A percentile compares a stretch with the other conserved stretches of the same genome.
Conservation (phyloP, 2,888 invertebrate genomes). For the Chydorus sphaericus region DNA sequence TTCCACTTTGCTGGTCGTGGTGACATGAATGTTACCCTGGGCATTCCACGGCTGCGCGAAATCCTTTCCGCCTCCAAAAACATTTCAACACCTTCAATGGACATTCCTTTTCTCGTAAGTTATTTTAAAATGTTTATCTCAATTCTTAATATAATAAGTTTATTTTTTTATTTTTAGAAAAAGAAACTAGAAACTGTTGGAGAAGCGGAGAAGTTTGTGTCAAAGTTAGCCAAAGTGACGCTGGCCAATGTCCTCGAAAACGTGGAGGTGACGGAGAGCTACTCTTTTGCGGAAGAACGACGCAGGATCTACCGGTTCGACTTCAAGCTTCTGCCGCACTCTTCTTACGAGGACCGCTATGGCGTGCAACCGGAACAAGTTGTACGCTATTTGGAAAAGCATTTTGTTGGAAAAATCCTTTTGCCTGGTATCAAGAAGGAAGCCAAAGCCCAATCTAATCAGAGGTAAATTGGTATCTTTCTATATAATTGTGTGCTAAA, state of each 20-base stretch:
- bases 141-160: too few species aligned
- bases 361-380: constrained; percentile 51
- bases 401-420: constrained; percentile 47
- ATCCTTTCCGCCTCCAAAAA: constrained; percentile 81
- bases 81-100: constrained; percentile 92
- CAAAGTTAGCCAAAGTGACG: constrained; percentile 59
- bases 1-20: constrained; percentile 99
- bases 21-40: constrained; percentile 99
- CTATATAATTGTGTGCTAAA: background rate
- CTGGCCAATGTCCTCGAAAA: constrained; percentile 63
- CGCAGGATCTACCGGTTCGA: constrained; percentile 40
- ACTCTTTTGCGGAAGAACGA: constrained; percentile 29
- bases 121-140: constrained; percentile 21
- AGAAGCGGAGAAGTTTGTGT: constrained; percentile 49
- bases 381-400: constrained; percentile 54
- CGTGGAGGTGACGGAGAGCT: constrained; percentile 43
- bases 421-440: constrained; percentile 44
- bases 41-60: constrained; percentile 92
- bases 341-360: constrained; percentile 56
- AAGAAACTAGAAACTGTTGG: constrained; percentile 37
- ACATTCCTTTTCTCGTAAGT: constrained; percentile 58
- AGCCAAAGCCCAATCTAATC: constrained; percentile 4
- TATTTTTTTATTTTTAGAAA: too few species aligned
- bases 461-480: background rate
- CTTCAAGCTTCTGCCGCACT: constrained; percentile 56